Evolutionary conservation across 2,113 vertebrate genomes (phyloP).

Genomic region (Canis aureus): DNA sequence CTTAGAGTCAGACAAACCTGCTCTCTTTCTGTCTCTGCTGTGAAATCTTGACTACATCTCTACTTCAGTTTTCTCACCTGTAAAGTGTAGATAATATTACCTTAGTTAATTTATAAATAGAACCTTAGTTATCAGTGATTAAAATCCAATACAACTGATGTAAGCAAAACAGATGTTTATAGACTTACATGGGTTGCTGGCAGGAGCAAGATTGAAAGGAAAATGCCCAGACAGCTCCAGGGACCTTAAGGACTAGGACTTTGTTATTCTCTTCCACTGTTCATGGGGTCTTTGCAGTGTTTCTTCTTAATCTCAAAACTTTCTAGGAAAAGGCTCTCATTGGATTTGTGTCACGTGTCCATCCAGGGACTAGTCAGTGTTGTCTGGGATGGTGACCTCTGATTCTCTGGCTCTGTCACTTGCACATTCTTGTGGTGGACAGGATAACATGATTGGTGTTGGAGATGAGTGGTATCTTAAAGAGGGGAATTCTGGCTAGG

Average conservation of each 20-base stretch:
- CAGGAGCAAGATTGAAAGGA: not conserved
- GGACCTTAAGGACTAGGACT: not conserved
- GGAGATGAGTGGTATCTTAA: not conserved
- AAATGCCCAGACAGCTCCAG: not conserved
- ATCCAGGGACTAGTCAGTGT: not conserved
- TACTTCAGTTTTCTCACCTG: constrained; percentile 24
- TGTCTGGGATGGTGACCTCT: not conserved
- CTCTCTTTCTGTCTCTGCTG: not conserved
- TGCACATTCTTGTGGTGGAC: not conserved
- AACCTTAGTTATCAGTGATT: not conserved
- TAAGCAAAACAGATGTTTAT: not conserved
- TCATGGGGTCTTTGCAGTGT: not conserved
- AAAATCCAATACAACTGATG: not conserved
- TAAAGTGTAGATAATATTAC: constrained; percentile 17
- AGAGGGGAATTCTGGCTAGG: not conserved
- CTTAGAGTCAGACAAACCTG: not conserved
- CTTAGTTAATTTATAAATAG: not conserved
- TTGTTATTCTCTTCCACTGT: not conserved
- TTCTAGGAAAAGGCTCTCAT: not conserved
- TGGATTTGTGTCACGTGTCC: not conserved
- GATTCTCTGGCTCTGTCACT: not conserved
- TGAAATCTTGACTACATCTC: not conserved
- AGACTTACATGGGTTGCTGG: not conserved
- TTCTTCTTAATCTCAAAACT: not conserved
- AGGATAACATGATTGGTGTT: not conserved